Percentiles rank a stretch among this genome's conserved stretches.
These are phyloP conservation scores for Leptinotarsa defecta DNA, from an alignment of 1,140 invertebrate genomes.

Conservation along the genomic window DNA sequence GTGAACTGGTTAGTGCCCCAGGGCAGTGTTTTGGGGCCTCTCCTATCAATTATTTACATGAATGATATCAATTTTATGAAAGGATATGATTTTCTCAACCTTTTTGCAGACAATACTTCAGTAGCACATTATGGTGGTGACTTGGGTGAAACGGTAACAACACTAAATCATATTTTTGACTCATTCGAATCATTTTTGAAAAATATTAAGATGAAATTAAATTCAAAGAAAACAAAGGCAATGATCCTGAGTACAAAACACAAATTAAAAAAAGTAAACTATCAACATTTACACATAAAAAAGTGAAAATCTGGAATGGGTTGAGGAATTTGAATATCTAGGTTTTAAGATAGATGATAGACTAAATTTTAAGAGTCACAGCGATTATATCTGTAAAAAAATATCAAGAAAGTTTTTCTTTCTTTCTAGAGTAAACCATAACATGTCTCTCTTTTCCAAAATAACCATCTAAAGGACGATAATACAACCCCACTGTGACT, in stretches of 20 bases:
- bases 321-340: constrained; percentile 14
- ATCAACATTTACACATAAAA: constrained; percentile 1
- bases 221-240: constrained; percentile 21
- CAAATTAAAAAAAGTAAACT: constrained; percentile 10
- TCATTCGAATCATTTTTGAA: constrained; percentile 15
- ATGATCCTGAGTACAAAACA: constrained; percentile 15
- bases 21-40: background rate
- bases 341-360: background rate
- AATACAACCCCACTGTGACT: constrained; percentile 14
- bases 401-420: constrained; percentile 13
- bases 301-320: constrained; percentile 11
- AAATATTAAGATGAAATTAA: constrained; percentile 22
- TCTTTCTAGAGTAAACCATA: background rate
- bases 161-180: background rate
- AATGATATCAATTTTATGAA: constrained; percentile 25
- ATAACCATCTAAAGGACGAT: constrained; percentile 2
- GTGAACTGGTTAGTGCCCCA: constrained; percentile 9
- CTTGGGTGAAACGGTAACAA: constrained; percentile 17
- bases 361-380: constrained; percentile 5
- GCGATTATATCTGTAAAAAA: background rate
- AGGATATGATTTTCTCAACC: constrained; percentile 11
- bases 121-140: constrained; percentile 10
- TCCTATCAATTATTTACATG: constrained; percentile 3
- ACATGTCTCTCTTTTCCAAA: constrained; percentile 12
- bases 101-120: constrained; percentile 17